Base-by-base conservation (phyloP, 2,797 vertebrate genomes). In the Galago senegalensis region DNA sequence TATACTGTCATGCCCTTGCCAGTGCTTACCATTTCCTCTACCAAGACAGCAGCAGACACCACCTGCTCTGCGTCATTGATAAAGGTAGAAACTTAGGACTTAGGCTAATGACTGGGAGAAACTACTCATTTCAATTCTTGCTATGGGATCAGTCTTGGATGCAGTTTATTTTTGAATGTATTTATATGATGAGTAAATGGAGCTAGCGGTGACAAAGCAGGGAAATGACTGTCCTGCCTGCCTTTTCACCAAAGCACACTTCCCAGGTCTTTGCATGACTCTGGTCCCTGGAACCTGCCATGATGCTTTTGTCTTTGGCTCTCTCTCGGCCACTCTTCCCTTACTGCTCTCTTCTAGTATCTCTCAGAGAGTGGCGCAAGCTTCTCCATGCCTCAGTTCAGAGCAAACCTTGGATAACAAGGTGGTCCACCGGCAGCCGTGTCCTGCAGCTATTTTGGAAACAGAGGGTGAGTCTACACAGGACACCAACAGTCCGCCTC, bases 251-350 rank as follows among this genome's bases (percentile, higher is more conserved):
- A 81, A 85, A 91, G 87, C 76, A 75, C 89, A 95, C 1, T 7
- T 97, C 93, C 58, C 89, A 84, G 94, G 96, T 97, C 97, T 98
- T 98, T 98, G 97, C 93, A 84, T 92, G 69, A 75, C 80, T 96
- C 94, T 83, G 58, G 97, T 97, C 72, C 77, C 85, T 3, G 1
- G 23, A 65, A 58, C 65, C 79, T 56, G 84, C 61, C 87, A 23
- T 7, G 3, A 18, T 67, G 75, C 79, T 91, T 95, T 84, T 96
- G 40, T 76, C 90, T 81, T 37, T 34, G 9, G 25, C 40, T 40
- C 72, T 70, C 17, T 7, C 27, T 69, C 31, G 43, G 37, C 60
- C 81, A 58, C 86, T 87, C 69, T 80, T 70, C 63, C 43, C 34
- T 92, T 7, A 18, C 65, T 76, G n/a, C 37, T 76, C 94, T 43